A percentile compares a stretch with the other conserved stretches of the same genome.
Evolutionary conservation across 2,888 invertebrate genomes (phyloP).

Genomic region (Latheticus oryzae): DNA sequence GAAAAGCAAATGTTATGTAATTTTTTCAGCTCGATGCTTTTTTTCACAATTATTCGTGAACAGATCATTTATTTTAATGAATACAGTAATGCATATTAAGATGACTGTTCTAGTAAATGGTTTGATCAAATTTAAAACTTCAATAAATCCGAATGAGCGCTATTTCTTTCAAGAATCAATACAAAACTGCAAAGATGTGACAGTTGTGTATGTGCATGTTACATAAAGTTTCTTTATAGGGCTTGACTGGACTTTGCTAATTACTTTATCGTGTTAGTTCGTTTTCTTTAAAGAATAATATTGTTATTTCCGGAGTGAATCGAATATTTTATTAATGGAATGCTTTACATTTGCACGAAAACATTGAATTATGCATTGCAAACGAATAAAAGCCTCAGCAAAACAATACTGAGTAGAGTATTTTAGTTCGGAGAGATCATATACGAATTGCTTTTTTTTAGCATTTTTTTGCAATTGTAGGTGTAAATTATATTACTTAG

Average conservation of each 20-base stretch:
- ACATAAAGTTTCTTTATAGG: conserved; percentile 45
- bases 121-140: too few species aligned
- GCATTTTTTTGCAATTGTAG: conserved; percentile 14
- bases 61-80: too few species aligned
- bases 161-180: conserved; percentile 48
- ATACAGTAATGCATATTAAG: too few species aligned
- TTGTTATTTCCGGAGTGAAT: too few species aligned
- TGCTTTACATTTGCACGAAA: background rate
- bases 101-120: too few species aligned
- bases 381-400: background rate
- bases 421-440: conserved; percentile 14
- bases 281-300: too few species aligned
- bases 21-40: too few species aligned
- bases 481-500: conserved; percentile 23
- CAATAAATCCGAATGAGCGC: conserved; percentile 34
- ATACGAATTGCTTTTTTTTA: conserved; percentile 22
- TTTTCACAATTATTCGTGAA: too few species aligned
- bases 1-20: too few species aligned
- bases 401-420: conserved; percentile 1
- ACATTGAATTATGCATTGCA: conserved; percentile 12
- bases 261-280: conserved; percentile 38
- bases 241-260: conserved; percentile 48
- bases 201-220: conserved; percentile 45
- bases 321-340: too few species aligned
- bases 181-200: conserved; percentile 39